These are phyloP conservation scores for Epinephelus malabaricus DNA, from an alignment of 2,797 vertebrate genomes.

Conservation along the genomic window DNA sequence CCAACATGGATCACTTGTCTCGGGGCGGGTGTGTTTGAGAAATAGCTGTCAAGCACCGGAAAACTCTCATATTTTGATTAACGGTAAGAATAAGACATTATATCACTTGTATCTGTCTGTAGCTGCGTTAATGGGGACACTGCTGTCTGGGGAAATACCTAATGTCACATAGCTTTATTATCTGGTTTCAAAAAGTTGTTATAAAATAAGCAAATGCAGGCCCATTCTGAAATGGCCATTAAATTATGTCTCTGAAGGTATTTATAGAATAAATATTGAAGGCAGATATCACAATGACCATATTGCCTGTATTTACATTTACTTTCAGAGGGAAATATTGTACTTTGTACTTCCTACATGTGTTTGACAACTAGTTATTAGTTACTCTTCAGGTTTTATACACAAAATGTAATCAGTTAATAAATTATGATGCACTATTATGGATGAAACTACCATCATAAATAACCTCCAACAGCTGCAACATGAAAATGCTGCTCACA, in stretches of 20 bases:
- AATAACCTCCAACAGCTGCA: not conserved
- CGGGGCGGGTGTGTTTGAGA: constrained; percentile 23
- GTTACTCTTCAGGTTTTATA: not conserved
- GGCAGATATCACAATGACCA: too few species aligned
- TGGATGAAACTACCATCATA: not conserved
- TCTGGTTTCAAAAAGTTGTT: not conserved
- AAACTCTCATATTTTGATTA: not conserved
- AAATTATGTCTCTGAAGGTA: not conserved
- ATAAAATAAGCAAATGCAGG: not conserved
- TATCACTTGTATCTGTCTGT: not conserved
- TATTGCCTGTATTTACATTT: too few species aligned
- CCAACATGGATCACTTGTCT: constrained; percentile 59
- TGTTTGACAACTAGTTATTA: not conserved
- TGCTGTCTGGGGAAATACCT: not conserved
- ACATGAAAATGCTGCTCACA: not conserved
- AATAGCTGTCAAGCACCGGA: not conserved
- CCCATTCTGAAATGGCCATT: not conserved
- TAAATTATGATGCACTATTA: not conserved
- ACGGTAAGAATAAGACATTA: constrained; percentile 27
- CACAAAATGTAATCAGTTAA: not conserved
- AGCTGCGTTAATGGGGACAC: not conserved
- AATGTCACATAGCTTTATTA: not conserved
- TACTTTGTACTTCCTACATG: not conserved
- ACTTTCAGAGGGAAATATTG: not conserved
- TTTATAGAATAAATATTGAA: too few species aligned